These are phyloP conservation scores for Muricea muricata DNA, from an alignment of 92 coral and sea anemone genomes.

Conservation along the genomic window DNA sequence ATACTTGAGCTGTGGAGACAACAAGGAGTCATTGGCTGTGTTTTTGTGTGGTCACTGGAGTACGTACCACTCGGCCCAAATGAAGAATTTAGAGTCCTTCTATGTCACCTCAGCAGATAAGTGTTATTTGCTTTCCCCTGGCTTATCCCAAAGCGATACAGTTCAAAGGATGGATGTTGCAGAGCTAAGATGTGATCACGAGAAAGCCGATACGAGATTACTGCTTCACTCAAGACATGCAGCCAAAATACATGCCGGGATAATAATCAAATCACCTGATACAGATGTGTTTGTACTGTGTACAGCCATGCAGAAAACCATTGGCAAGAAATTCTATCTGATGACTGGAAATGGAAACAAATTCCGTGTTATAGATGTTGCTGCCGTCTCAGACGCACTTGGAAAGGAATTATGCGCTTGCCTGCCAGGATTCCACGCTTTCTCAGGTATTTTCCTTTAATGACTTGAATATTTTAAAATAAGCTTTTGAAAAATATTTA, in stretches of 20 bases:
- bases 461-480: no score
- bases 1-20: no score
- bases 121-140: no score
- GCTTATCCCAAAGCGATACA: no score
- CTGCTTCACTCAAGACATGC: conserved; percentile 54
- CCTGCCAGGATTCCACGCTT: conserved; percentile 47
- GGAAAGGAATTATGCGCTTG: conserved; percentile 27
- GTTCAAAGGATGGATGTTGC: no score
- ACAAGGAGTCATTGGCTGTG: conserved; percentile 45
- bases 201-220: no score
- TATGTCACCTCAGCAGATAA: no score
- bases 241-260: neutral
- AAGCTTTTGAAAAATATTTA: neutral
- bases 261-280: no score
- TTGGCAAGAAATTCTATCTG: conserved; percentile 34
- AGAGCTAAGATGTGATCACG: no score
- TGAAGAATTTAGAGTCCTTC: no score
- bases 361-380: conserved; percentile 21
- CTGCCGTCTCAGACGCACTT: conserved; percentile 13
- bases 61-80: conserved; percentile 3
- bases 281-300: conserved; percentile 45
- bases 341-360: conserved; percentile 48
- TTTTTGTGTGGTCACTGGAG: conserved; percentile 46
- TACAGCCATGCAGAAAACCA: conserved; percentile 43
- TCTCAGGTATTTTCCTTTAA: conserved; percentile 35